Conservation (phyloP, 2,797 vertebrate genomes). For the Denticeps clupeoides region DNA sequence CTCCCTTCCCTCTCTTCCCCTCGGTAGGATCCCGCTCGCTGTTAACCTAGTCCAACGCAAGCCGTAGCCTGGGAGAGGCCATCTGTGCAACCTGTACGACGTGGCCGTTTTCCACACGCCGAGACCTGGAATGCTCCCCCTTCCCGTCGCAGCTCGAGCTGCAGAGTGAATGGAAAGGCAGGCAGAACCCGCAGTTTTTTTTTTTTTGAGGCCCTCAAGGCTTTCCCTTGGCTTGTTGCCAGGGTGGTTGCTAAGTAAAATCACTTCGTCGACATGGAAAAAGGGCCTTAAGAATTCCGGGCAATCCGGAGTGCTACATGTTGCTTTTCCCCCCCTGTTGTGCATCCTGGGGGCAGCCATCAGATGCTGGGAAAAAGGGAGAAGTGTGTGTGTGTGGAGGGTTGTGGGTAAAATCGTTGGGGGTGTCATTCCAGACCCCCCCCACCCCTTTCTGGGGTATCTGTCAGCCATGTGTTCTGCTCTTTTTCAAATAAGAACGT, state of each 20-base stretch:
- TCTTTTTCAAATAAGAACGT: constrained; percentile 35
- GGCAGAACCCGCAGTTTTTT: constrained; percentile 12
- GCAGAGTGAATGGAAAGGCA: constrained; percentile 47
- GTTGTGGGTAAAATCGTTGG: constrained; percentile 22
- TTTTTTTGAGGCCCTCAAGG: constrained; percentile 39
- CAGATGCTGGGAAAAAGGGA: constrained; percentile 10
- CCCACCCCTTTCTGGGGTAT: constrained; percentile 10
- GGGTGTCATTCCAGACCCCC: constrained; percentile 11
- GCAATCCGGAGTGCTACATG: constrained; percentile 45
- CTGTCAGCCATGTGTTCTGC: constrained; percentile 54
- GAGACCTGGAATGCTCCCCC: constrained; percentile 30
- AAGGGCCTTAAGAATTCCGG: constrained; percentile 55
- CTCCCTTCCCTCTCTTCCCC: not conserved
- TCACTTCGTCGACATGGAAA: constrained; percentile 50
- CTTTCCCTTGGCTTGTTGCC: constrained; percentile 51
- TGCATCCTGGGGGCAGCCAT: constrained; percentile 9
- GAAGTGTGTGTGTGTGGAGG: constrained; percentile 14
- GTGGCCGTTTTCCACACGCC: constrained; percentile 58
- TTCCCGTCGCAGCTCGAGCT: constrained; percentile 44
- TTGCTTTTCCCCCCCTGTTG: constrained; percentile 21
- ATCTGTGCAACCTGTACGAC: constrained; percentile 47
- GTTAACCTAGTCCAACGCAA: not conserved
- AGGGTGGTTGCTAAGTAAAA: constrained; percentile 67
- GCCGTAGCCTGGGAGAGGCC: constrained; percentile 14
- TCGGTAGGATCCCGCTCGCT: not conserved